Percentiles rank a stretch among this genome's conserved stretches.
These are phyloP conservation scores for Myotis vivesi DNA, from an alignment of 2,797 vertebrate genomes.

Conservation along the genomic window DNA sequence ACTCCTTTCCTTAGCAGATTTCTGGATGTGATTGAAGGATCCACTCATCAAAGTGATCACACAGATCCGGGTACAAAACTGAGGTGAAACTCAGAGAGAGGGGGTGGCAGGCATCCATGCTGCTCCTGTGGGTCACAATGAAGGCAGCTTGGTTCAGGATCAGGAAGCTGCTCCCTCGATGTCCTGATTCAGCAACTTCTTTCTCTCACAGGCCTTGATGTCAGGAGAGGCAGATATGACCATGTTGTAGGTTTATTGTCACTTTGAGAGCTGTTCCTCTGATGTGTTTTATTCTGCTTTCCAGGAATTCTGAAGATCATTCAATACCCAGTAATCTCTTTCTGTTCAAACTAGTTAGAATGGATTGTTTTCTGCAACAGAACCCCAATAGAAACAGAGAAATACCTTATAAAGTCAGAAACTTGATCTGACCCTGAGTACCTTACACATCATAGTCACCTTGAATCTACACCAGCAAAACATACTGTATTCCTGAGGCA, in stretches of 20 bases:
- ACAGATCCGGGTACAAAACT: background rate
- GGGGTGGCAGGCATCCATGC: rapidly evolving
- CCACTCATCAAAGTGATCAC: background rate
- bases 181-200: background rate
- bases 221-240: background rate
- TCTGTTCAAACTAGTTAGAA: background rate
- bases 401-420: background rate
- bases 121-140: background rate
- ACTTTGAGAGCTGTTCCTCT: background rate
- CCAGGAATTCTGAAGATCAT: background rate
- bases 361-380: background rate
- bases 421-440: background rate
- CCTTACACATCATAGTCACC: background rate
- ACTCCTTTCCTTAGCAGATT: background rate
- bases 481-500: background rate
- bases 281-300: background rate
- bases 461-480: background rate
- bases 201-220: background rate
- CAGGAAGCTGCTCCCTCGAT: background rate
- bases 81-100: background rate
- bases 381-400: background rate
- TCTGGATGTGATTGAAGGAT: background rate
- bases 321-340: background rate
- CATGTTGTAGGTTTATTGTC: background rate
- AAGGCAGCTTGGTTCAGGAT: background rate